phyloP scores from a whole-genome alignment of 2,888 invertebrate species.

The Sphaeridia pumilis region DNA sequence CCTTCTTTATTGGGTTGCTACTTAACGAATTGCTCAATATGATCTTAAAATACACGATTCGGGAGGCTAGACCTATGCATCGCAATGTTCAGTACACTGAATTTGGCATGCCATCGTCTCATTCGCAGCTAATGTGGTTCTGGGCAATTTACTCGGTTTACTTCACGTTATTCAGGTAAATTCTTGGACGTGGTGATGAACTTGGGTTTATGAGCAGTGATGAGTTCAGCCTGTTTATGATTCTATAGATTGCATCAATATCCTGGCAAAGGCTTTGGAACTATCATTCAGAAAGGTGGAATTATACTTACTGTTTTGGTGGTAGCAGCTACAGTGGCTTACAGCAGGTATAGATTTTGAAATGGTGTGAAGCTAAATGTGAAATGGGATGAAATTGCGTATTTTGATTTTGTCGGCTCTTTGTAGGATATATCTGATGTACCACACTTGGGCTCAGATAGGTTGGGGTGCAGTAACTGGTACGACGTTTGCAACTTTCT shows the following conservation, averaged over 20 bases:
- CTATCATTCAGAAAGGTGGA: conserved; percentile 32
- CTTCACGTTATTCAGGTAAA: conserved; percentile 76
- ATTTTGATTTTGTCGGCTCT: not conserved
- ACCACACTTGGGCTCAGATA: conserved; percentile 73
- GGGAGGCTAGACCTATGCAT: conserved; percentile 63
- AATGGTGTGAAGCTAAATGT: too few species aligned
- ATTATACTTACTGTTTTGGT: conserved; percentile 29
- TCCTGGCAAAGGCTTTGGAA: conserved; percentile 31
- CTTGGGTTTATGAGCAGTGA: too few species aligned
- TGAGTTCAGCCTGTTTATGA: too few species aligned
- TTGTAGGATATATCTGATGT: conserved; percentile 70
- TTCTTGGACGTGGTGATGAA: too few species aligned
- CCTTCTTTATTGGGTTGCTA: conserved; percentile 66
- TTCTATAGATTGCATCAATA: conserved; percentile 29
- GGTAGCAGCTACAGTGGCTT: conserved; percentile 33
- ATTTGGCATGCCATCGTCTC: conserved; percentile 85
- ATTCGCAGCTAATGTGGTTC: conserved; percentile 86
- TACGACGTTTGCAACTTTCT: conserved; percentile 57
- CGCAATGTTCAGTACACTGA: conserved; percentile 57
- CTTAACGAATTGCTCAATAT: conserved; percentile 68
- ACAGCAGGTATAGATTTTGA: conserved; percentile 30
- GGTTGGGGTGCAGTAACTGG: conserved; percentile 66
- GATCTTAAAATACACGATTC: conserved; percentile 65
- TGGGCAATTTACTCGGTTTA: conserved; percentile 71
- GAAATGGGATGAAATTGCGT: too few species aligned